Evolutionary conservation across 2,797 vertebrate genomes (phyloP).

Genomic region (Pelodytes ibericus): DNA sequence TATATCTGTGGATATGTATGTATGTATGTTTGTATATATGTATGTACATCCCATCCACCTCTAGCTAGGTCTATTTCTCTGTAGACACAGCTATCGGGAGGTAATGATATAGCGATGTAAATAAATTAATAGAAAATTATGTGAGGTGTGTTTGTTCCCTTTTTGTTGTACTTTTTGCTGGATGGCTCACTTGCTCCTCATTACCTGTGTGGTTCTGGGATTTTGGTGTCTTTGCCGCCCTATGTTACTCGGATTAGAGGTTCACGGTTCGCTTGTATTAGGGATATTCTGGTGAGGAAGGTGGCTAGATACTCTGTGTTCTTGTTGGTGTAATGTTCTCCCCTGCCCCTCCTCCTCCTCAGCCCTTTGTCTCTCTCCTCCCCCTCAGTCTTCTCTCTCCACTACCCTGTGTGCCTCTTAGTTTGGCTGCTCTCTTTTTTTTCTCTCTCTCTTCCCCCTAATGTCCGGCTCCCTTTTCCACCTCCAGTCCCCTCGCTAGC

Average conservation of each 20-base stretch:
- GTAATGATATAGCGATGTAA: too few relatives aligned
- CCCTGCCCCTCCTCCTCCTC: constrained; percentile 45
- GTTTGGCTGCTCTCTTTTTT: constrained; percentile 17
- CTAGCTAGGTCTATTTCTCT: too few relatives aligned
- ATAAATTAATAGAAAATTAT: too few relatives aligned
- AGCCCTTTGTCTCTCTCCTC: constrained; percentile 37
- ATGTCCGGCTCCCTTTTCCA: constrained; percentile 41
- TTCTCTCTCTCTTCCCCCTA: too few relatives aligned
- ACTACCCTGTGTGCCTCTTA: constrained; percentile 21
- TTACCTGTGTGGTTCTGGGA: too few relatives aligned
- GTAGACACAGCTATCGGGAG: too few relatives aligned
- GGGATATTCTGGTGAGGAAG: background rate
- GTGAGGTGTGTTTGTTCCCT: too few relatives aligned
- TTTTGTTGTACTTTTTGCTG: too few relatives aligned
- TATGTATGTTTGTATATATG: too few relatives aligned
- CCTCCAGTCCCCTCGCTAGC: constrained; percentile 46
- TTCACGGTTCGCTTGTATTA: background rate
- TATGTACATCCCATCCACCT: too few relatives aligned
- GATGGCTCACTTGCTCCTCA: too few relatives aligned
- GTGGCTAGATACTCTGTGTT: background rate
- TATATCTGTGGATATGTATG: too few relatives aligned
- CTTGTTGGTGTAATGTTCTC: constrained; percentile 24
- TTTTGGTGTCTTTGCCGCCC: background rate
- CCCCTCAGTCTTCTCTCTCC: background rate
- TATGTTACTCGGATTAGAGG: background rate